These are phyloP conservation scores for Drosophila merina DNA, from an alignment of 2,888 invertebrate species.

Conservation along the genomic window DNA sequence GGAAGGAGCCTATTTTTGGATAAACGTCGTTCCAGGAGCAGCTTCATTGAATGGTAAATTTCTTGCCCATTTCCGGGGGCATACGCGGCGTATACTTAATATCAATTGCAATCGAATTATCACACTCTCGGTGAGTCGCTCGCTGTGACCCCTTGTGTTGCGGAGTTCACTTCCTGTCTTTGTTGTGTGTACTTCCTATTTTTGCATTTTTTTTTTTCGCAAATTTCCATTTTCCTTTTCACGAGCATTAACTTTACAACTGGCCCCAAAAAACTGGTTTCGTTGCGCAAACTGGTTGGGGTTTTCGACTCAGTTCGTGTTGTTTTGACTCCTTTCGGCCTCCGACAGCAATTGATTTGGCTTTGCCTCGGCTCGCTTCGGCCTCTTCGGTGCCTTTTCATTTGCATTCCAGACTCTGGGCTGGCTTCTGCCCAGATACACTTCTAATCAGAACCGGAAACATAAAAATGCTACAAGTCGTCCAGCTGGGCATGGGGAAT, in stretches of 20 bases:
- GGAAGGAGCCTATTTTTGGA: constrained; percentile 76
- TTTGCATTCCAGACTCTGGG: constrained; percentile 70
- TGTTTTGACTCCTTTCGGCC: constrained; percentile 61
- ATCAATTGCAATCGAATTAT: constrained; percentile 30
- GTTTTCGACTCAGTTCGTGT: constrained; percentile 24
- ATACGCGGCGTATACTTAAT: constrained; percentile 68
- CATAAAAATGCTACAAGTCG: constrained; percentile 66
- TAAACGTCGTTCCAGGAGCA: constrained; percentile 47
- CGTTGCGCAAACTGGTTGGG: constrained; percentile 68
- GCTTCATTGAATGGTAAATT: constrained; percentile 71
- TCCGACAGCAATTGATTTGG: constrained; percentile 63
- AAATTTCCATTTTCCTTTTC: constrained; percentile 58
- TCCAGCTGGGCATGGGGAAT: constrained; percentile 6
- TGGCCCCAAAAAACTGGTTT: constrained; percentile 62
- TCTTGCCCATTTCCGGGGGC: constrained; percentile 30
- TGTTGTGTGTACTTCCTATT: constrained; percentile 71
- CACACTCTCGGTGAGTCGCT: constrained; percentile 20
- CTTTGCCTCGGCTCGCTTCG: constrained; percentile 8
- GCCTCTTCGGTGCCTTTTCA: constrained; percentile 34
- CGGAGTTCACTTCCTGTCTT: constrained; percentile 67
- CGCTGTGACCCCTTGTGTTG: not conserved
- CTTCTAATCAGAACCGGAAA: constrained; percentile 77
- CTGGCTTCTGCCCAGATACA: constrained; percentile 4
- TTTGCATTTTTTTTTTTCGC: constrained; percentile 2
- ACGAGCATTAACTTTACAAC: constrained; percentile 31